These are phyloP conservation scores for Ernsta delagoae DNA, from an alignment of 2,888 invertebrate species.

Conservation along the genomic window DNA sequence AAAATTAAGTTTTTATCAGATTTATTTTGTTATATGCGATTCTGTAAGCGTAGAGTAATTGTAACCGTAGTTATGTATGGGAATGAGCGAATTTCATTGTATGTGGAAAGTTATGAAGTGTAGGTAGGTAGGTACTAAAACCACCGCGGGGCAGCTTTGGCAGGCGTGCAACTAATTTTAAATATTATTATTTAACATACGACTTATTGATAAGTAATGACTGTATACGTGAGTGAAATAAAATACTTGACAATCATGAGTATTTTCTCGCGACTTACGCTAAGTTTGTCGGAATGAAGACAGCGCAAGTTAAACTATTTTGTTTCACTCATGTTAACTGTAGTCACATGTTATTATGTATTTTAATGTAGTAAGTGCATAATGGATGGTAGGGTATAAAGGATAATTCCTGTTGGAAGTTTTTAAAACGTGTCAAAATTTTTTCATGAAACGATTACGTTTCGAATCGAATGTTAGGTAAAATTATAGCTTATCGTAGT, in stretches of 20 bases:
- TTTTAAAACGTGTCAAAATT: constrained; percentile 80
- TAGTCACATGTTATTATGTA: constrained; percentile 39
- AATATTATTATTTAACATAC: constrained; percentile 62
- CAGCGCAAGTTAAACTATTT: neutral
- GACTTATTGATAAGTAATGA: constrained; percentile 54
- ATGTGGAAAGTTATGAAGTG: constrained; percentile 55
- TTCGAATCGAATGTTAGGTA: constrained; percentile 73
- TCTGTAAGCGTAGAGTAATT: constrained; percentile 62
- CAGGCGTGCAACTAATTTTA: constrained; percentile 77
- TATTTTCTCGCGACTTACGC: neutral
- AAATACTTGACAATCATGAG: neutral
- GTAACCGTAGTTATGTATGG: constrained; percentile 62
- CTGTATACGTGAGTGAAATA: constrained; percentile 54
- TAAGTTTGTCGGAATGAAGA: neutral
- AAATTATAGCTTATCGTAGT: constrained; percentile 83
- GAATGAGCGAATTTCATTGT: constrained; percentile 74
- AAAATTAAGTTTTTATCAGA: constrained; percentile 74
- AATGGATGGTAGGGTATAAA: constrained; percentile 68
- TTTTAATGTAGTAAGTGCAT: constrained; percentile 68
- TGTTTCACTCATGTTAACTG: constrained; percentile 19
- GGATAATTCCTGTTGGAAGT: constrained; percentile 65
- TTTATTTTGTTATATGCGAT: constrained; percentile 67
- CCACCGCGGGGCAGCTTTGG: constrained; percentile 79
- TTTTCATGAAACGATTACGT: constrained; percentile 67
- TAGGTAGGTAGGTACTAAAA: constrained; percentile 58